Evolutionary conservation across 2,797 vertebrate species (phyloP).

Genomic region (Megaceryle alcyon): DNA sequence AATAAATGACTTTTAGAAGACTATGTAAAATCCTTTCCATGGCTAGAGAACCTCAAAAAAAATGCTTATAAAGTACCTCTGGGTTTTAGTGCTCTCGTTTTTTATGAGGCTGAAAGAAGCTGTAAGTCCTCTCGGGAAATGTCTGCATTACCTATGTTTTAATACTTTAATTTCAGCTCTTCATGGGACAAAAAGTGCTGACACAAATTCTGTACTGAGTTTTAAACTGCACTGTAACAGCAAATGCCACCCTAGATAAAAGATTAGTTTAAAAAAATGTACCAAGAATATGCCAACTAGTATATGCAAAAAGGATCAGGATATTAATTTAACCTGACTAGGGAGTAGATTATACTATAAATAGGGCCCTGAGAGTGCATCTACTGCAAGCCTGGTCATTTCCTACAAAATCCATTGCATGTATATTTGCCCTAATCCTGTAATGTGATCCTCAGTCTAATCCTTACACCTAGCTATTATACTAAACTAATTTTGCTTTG

Average conservation of each 20-base stretch:
- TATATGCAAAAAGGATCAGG: constrained; percentile 43
- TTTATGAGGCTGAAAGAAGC: not conserved
- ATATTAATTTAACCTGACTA: constrained; percentile 54
- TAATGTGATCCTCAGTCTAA: constrained; percentile 19
- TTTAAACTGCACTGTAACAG: constrained; percentile 34
- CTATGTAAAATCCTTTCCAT: not conserved
- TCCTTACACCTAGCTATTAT: constrained; percentile 1
- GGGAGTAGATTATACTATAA: constrained; percentile 59
- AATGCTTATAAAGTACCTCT: not conserved
- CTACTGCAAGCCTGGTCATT: constrained; percentile 21
- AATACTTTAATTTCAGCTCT: constrained; percentile 18
- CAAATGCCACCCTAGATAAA: constrained; percentile 48
- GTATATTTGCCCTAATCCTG: constrained; percentile 24
- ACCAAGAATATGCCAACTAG: constrained; percentile 29
- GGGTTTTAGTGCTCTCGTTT: not conserved
- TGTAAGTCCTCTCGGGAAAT: not conserved
- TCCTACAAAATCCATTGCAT: constrained; percentile 7
- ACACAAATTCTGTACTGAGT: not conserved
- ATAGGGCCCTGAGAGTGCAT: constrained; percentile 31
- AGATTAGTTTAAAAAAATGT: constrained; percentile 10
- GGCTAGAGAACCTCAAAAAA: not conserved
- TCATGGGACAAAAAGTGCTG: constrained; percentile 25
- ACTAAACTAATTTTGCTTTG: not conserved
- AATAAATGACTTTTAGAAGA: not conserved
- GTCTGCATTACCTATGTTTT: not conserved